Conservation (phyloP, 2,797 vertebrate species). For the Lagorchestes hirsutus region DNA sequence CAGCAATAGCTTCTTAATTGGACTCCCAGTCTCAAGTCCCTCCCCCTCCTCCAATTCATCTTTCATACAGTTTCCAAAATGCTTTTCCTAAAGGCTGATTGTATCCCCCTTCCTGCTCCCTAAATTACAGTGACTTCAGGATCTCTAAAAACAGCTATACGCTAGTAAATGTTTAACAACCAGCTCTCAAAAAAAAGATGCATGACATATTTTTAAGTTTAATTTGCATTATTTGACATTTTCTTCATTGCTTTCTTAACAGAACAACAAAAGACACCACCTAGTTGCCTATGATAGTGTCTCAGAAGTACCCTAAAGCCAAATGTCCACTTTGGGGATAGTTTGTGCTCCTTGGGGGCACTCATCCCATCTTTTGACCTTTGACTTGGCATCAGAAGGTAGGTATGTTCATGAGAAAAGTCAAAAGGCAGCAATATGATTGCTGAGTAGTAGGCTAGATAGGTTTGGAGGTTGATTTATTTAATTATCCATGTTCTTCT, state of each 20-base stretch:
- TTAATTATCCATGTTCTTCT: background rate
- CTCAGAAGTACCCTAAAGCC: background rate
- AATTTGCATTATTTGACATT: background rate
- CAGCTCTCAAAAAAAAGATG: background rate
- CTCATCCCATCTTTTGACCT: background rate
- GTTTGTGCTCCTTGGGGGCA: background rate
- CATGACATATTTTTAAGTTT: background rate
- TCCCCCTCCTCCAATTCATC: background rate
- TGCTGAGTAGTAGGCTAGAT: background rate
- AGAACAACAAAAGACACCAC: too few species aligned
- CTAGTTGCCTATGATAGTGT: background rate
- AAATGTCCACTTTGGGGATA: background rate
- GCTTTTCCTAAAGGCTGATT: background rate
- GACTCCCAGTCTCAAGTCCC: background rate
- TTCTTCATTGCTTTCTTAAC: background rate
- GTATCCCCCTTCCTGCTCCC: background rate
- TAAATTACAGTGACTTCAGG: background rate
- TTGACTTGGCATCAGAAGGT: background rate
- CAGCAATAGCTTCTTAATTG: background rate
- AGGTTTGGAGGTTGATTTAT: background rate
- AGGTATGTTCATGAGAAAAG: background rate
- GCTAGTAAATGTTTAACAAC: background rate
- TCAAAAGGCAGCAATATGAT: background rate
- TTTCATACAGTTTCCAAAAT: background rate
- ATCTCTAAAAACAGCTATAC: background rate